Evolutionary conservation across 2,797 vertebrate genomes (phyloP), one percentile per base, ranked within the genome.

Genomic region (Pogoniulus pusillus): DNA sequence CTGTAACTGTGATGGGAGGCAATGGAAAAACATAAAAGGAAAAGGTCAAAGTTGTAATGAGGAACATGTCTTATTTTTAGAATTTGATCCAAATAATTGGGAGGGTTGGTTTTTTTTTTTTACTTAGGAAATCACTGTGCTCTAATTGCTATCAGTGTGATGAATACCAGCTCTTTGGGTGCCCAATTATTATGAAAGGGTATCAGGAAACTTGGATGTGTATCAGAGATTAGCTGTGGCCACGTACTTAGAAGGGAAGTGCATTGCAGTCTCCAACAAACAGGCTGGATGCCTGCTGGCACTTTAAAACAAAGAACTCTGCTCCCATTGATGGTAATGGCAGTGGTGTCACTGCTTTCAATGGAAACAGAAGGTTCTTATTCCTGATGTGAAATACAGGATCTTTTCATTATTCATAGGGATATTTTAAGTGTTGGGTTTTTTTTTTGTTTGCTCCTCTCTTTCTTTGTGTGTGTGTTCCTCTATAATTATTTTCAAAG

Each of bases 291-390:
- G 84, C 86, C 90, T 90, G 27, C 65, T 91, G 94, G 90, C 90
- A 74, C 91, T 96, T 92, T 86, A 65, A 91, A 93, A 93, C 91
- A 94, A 95, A 93, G 93, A 72, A 24, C 72, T 90, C 37, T 41
- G 16, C 71, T 82, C 93, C 85, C 13, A 2, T 18, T 91, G 81
- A 65, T 62, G 74, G 60, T 65, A 60, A 41, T 75, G 94, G 87
- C 81, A 90, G 73, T 69, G 49, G 69, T 72, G 51, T 34, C 17
- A 32, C 64, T 93, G 75, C n/a, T 82, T 93, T 90, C 74, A 58
- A 75, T 20, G 54, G 84, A 53, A 87, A 91, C 78, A 88, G 85
- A 84, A 85, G 39, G 41, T 85, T 92, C 73, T 89, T 91, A 43
- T 45, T 94, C 88, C 85, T 92, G 34, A 41, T 89, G 34, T n/a